Evolutionary conservation across 2,888 invertebrate genomes (phyloP), one percentile per base, ranked within the genome.

Genomic region (Drosophila eohydei): DNA sequence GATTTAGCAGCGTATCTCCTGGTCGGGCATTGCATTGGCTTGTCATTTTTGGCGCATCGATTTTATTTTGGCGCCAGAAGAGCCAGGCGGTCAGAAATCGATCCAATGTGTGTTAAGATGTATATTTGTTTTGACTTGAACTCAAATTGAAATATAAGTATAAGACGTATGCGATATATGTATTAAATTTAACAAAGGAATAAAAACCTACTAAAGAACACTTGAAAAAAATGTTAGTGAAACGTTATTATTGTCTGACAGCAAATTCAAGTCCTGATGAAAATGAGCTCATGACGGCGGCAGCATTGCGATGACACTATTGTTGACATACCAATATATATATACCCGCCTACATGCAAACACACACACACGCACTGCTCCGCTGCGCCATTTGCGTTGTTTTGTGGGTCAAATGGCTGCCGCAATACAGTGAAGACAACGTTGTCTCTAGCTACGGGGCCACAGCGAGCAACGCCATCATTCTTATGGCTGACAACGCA

Each of bases 341-440:
- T 7, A 34, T 34, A 63, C 43, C 51, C 57, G 57, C 61, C 40
- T 43, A 66, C 21, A 58, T 30, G 9, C n/a, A 51, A n/a, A 55
- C 40, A 62, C 43, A 50, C 56, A 59, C 54, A 51, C 38, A 61
- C 38, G 50, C 38, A 57, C 40, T 50, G 12, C 57, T 36, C 59
- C 48, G 58, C 55, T 71, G 74, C 76, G 81, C 62, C 71, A 75
- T 72, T 80, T 71, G 66, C 52, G 5, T 43, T 62, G 56, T 55
- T 71, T 81, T 82, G 80, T 83, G 84, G 82, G 82, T 83, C 82
- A 84, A 82, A 80, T 56, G 58, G 59, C 68, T 76, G 71, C 72
- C 77, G 77, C 79, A 70, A 70, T 65, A 76, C 73, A 71, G 52
- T 52, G 62, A 59, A 51, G 60, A 32, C 34, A 63, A 44, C 72